Evolutionary conservation across 1,140 invertebrate species (phyloP), one percentile per base, ranked within the genome.

Genomic region (Hirudo medicinalis): DNA sequence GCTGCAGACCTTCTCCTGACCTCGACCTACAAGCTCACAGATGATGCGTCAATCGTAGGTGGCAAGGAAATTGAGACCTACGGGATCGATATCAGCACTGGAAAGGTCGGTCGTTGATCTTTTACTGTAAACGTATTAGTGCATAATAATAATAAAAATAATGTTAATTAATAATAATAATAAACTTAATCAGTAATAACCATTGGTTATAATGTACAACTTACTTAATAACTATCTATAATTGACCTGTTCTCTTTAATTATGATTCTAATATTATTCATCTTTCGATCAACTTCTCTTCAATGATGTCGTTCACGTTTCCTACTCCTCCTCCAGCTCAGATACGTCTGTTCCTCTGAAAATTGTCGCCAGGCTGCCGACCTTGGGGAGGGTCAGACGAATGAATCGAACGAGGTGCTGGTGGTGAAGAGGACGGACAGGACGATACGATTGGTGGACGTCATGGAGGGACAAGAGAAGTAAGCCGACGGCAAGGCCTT

Each of bases 361-460:
- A 92, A 79, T 17, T 83, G 82, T 32, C 57, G 57, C 76, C 49
- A 25, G 54, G 54, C 87, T 86, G 19, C 57, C 22, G 69, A 76
- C 49, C 72, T 74, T 75, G 76, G 72, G n/a, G 74, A 78, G 19
- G 78, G 81, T 60, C 79, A 81, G 70, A 75, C 78, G 4, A 76
- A 80, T 43, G 76, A 82, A 19, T 74, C 76, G 17, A 86, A 87
- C 54, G 87, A 92, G 77, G 82, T 94, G 15, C 78, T 95, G 27
- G 84, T 96, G 22, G 80, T 95, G 54, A 86, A 89, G 76, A 85
- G 91, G 36, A 87, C 87, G 75, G 90, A 90, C 60, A 90, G 91
- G 80, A 93, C 89, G 69, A 88, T 96, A 15, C 82, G 92, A 72
- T 92, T 92, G 43, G 84, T 92, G 27, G 91, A 95, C 79, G 87